phyloP scores from a whole-genome alignment of 2,797 vertebrate species.

The Monodelphis domestica region DNA sequence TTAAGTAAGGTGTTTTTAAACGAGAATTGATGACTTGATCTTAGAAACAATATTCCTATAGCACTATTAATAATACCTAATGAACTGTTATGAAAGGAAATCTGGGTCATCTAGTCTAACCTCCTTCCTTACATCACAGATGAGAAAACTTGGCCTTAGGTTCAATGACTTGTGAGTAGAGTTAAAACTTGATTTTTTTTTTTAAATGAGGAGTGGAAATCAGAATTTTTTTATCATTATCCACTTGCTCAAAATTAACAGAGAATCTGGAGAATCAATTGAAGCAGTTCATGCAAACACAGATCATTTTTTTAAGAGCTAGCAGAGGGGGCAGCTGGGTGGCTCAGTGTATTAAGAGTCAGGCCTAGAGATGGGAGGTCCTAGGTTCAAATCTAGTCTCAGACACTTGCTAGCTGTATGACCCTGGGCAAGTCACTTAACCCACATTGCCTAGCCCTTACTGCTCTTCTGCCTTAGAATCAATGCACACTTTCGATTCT shows the following conservation, averaged over 20 bases:
- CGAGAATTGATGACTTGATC: background rate
- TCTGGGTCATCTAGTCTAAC: background rate
- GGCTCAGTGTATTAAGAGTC: too few relatives aligned
- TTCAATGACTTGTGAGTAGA: background rate
- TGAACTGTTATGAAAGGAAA: background rate
- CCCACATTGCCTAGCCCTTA: too few relatives aligned
- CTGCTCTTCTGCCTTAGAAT: too few relatives aligned
- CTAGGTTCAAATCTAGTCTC: too few relatives aligned
- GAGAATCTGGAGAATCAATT: conserved; percentile 23
- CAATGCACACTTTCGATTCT: too few relatives aligned
- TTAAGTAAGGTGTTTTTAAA: background rate
- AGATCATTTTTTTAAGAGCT: background rate
- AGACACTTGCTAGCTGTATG: too few relatives aligned
- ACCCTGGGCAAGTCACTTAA: too few relatives aligned
- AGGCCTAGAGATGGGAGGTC: too few relatives aligned
- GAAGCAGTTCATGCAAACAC: conserved; percentile 24
- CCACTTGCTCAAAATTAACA: background rate
- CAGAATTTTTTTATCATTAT: background rate
- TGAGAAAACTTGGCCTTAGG: background rate
- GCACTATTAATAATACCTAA: background rate
- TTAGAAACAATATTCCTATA: background rate
- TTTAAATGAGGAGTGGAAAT: background rate
- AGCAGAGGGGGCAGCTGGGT: too few relatives aligned
- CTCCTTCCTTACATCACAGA: background rate
- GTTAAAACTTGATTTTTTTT: background rate